Evolutionary conservation across 2,797 vertebrate species (phyloP).

Genomic region (Hyperoplus immaculatus): DNA sequence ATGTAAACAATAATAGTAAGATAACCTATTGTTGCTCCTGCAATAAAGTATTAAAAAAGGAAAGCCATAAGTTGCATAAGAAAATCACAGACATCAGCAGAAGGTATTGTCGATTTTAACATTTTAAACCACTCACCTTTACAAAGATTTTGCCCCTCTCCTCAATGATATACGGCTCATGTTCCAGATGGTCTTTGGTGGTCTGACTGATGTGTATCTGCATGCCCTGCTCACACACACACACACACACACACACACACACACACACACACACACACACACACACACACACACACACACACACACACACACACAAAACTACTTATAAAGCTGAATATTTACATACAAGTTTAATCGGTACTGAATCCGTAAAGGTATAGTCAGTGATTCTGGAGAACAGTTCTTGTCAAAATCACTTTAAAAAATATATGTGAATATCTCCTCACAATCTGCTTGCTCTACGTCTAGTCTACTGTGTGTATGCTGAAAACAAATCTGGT

Average conservation of each 20-base stretch:
- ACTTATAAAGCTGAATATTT: constrained; percentile 21
- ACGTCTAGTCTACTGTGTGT: too few species aligned
- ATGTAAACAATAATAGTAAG: too few species aligned
- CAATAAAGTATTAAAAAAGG: too few species aligned
- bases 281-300: constrained; percentile 46
- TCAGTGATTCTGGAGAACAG: too few species aligned
- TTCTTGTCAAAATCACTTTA: too few species aligned
- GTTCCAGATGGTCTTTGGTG: constrained; percentile 86
- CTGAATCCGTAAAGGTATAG: not conserved
- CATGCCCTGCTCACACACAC: constrained; percentile 81
- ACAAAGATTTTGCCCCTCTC: constrained; percentile 86
- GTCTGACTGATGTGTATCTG: constrained; percentile 88
- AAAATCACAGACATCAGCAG: not conserved
- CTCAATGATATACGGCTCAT: constrained; percentile 86
- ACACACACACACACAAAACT: constrained; percentile 45
- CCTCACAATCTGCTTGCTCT: too few species aligned
- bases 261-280: constrained; percentile 48
- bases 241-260: constrained; percentile 45
- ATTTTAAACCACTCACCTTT: constrained; percentile 67
- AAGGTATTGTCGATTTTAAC: not conserved
- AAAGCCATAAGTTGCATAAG: not conserved
- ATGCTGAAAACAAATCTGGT: too few species aligned
- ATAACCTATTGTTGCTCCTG: too few species aligned
- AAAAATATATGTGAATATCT: too few species aligned
- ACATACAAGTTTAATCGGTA: constrained; percentile 6